Percentiles rank a stretch among this genome's conserved stretches.
Conservation (phyloP, 2,888 invertebrate species). For the Cosmia trapezina region DNA sequence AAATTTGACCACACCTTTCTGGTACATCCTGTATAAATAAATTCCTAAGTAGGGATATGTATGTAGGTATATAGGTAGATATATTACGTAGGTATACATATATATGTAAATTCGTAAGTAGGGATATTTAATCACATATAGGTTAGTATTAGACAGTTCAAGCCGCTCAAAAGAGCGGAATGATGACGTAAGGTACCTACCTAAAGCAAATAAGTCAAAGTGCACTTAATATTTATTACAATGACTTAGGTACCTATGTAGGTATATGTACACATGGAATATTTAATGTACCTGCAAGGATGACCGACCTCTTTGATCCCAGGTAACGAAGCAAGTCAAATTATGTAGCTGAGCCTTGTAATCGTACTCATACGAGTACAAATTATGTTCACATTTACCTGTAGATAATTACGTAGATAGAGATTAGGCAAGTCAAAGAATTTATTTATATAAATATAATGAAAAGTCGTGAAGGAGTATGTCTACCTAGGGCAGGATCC, state of each 20-base stretch:
- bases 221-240: background rate
- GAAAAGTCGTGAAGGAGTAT: too few species aligned
- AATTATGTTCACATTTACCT: conserved; percentile 13
- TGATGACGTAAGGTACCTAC: background rate
- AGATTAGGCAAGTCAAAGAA: conserved; percentile 2
- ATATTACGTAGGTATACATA: too few species aligned
- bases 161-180: too few species aligned
- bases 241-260: background rate
- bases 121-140: too few species aligned
- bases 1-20: too few species aligned
- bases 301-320: conserved; percentile 56
- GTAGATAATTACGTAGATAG: background rate
- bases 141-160: background rate
- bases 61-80: too few species aligned
- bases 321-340: conserved; percentile 45
- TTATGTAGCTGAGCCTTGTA: conserved; percentile 42
- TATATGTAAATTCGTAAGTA: too few species aligned
- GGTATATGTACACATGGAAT: conserved; percentile 9
- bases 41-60: too few species aligned
- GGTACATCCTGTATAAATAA: too few species aligned
- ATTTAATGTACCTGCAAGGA: conserved; percentile 29
- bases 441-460: too few species aligned
- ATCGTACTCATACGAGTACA: conserved; percentile 27
- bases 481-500: too few species aligned
- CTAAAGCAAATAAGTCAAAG: background rate